phyloP scores from a whole-genome alignment of 92 coral and sea anemone genomes.

The Phymanthus crucifer region DNA sequence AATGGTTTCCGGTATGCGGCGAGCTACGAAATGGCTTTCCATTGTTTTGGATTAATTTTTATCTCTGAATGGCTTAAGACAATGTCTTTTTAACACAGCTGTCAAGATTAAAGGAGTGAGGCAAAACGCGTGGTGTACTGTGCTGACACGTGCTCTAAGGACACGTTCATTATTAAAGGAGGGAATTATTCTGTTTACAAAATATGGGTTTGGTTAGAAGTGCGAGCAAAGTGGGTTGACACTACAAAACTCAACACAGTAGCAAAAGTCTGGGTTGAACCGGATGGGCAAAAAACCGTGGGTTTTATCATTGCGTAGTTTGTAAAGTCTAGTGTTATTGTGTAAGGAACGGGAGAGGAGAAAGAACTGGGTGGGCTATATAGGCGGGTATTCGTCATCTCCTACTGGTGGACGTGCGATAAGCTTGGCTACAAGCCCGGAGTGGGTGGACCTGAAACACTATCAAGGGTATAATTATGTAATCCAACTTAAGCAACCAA shows the following conservation, averaged over 20 bases:
- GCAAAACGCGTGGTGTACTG: not conserved
- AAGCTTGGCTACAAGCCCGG: too few relatives aligned
- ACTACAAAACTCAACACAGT: too few relatives aligned
- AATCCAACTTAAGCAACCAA: too few relatives aligned
- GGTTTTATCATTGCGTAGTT: not conserved
- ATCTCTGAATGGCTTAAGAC: not conserved
- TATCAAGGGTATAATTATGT: too few relatives aligned
- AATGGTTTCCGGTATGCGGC: conserved; percentile 1
- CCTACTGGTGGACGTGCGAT: too few relatives aligned
- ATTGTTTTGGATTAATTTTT: not conserved
- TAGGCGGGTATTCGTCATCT: not conserved
- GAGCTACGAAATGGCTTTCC: not conserved
- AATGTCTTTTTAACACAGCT: not conserved
- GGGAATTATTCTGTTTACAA: too few relatives aligned
- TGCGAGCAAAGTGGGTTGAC: too few relatives aligned
- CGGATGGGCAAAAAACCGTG: not conserved
- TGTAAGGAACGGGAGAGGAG: not conserved
- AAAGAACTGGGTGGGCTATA: not conserved
- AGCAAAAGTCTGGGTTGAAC: not conserved
- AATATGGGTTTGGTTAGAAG: too few relatives aligned
- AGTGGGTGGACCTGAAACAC: too few relatives aligned
- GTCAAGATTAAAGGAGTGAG: not conserved
- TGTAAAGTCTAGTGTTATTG: not conserved
- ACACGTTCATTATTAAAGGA: too few relatives aligned
- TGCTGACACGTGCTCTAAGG: not conserved